Percentiles rank a stretch among this genome's conserved stretches.
Evolutionary conservation across 2,888 invertebrate genomes (phyloP).

Genomic region (Apocheima hispidaria): DNA sequence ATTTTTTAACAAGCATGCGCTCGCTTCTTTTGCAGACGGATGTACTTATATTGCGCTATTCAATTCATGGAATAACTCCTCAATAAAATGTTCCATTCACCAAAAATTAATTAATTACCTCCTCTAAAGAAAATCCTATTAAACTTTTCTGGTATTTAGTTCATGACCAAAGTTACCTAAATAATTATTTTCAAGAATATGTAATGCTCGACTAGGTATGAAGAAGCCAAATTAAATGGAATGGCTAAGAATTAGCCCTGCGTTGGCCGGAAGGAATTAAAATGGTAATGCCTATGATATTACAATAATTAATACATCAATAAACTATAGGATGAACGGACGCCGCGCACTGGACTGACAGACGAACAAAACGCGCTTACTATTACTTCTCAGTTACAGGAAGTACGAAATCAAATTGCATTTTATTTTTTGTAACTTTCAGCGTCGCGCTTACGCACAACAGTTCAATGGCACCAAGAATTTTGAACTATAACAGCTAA

Average conservation of each 20-base stretch:
- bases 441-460: no score
- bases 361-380: not conserved
- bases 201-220: slow-evolving; percentile 2
- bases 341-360: no score
- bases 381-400: not conserved
- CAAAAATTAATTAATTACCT: not conserved
- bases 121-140: not conserved
- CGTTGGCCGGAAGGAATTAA: not conserved
- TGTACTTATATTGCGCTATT: no score
- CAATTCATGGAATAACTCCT: no score
- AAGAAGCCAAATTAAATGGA: not conserved
- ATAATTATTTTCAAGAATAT: not conserved
- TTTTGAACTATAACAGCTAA: no score
- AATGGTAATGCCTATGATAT: not conserved
- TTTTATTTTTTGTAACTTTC: no score
- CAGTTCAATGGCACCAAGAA: no score
- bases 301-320: not conserved
- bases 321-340: not conserved
- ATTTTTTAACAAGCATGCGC: no score
- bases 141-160: no score
- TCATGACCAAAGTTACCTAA: not conserved
- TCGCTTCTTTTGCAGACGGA: no score
- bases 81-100: not conserved
- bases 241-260: not conserved
- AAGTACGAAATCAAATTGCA: no score